Base-by-base conservation (phyloP, 53 echinoderm and acorn worm genomes). In the Zoroaster sp. region DNA sequence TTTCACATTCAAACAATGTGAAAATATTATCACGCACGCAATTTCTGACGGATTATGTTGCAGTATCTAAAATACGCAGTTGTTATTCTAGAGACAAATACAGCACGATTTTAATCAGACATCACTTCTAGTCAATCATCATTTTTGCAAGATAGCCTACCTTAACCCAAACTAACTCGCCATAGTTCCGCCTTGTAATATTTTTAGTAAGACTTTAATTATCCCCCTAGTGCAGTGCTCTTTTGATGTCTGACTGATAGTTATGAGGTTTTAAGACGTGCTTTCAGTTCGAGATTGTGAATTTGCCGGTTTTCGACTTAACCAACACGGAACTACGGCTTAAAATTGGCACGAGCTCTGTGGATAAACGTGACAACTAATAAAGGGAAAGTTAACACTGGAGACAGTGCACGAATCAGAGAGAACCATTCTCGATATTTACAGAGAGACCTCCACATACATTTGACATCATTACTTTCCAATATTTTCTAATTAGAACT, bases 311-410 rank as follows among this genome's bases (percentile, higher is more conserved):
- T 63, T 63, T 55, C 9, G 20, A 28, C 34, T 59, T 59, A 21
- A 59, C 63, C 33, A 55, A 79, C 79, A 79, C 59, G 79, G 79
- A 79, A 79, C 63, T 79, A 55, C 79, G 79, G 79, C 79, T 79
- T 79, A 42, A 30, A 44, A 30, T 5, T 31, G 44, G 82, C 82
- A 82, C 82, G 82, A 59, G 44, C 21, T 67, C 3, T 14, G 66
- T 39, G 40, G 25, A 39, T 43, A 33, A 68, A 67, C 82, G 82
- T 82, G 82, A 82, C 82, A 30, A 33, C 66, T 66, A 82, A 82
- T 82, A 82, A 41, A 82, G 32, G 28, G n/a, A n/a, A n/a, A n/a
- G n/a, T n/a, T n/a, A n/a, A n/a, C n/a, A n/a, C n/a, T n/a, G n/a
- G n/a, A n/a, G n/a, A n/a, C n/a, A n/a, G n/a, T n/a, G n/a, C n/a